phyloP scores from a whole-genome alignment of 1,140 invertebrate species.

The Nephotettix cincticeps region DNA sequence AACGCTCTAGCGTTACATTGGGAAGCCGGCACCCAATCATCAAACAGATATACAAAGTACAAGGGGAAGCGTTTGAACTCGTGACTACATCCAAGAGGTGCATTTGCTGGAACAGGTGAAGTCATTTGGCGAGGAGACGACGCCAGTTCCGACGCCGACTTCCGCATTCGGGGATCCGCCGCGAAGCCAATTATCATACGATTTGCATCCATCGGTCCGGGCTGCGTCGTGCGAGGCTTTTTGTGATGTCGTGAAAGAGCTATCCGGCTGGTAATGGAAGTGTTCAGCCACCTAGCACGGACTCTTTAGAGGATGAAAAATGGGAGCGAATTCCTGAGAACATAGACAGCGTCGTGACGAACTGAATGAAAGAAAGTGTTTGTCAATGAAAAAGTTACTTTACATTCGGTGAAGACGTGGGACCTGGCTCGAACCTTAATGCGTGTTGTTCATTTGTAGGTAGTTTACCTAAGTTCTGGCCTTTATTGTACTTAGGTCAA shows the following conservation, averaged over 20 bases:
- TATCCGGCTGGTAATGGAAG: not conserved
- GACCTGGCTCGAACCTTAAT: too few relatives aligned
- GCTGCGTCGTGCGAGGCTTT: too few relatives aligned
- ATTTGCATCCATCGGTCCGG: conserved; percentile 5
- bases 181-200: not conserved
- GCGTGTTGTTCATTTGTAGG: too few relatives aligned
- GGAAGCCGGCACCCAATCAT: not conserved
- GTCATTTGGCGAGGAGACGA: conserved; percentile 11
- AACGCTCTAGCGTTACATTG: not conserved
- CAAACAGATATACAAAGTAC: not conserved
- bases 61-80: not conserved
- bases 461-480: too few relatives aligned
- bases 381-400: too few relatives aligned
- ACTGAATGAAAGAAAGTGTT: not conserved
- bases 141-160: too few relatives aligned
- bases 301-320: not conserved
- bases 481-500: too few relatives aligned
- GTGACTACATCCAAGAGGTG: not conserved
- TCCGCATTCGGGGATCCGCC: not conserved
- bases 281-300: not conserved
- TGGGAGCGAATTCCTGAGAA: not conserved
- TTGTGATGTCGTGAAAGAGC: not conserved
- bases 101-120: conserved; percentile 7
- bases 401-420: too few relatives aligned
- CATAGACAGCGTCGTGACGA: not conserved